Evolutionary conservation across 2,888 invertebrate genomes (phyloP).

Genomic region (Limenitis camilla): DNA sequence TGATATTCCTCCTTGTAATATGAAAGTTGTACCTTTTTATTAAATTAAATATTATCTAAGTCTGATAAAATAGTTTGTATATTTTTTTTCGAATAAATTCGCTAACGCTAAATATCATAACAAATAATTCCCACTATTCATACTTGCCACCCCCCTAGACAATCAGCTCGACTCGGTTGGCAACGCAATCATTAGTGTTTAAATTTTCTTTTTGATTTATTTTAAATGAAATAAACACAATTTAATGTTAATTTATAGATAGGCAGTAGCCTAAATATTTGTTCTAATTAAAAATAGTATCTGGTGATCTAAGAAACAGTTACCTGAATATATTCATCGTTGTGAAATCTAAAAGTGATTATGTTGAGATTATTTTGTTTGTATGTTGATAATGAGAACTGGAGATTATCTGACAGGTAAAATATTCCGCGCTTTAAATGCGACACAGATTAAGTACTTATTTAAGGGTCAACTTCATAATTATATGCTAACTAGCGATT

Average conservation of each 20-base stretch:
- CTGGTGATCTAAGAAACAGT: not conserved
- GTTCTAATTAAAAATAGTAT: not conserved
- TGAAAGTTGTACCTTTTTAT: too few relatives aligned
- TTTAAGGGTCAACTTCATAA: constrained; percentile 27
- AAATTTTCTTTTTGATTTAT: not conserved
- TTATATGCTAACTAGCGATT: too few relatives aligned
- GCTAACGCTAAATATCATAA: too few relatives aligned
- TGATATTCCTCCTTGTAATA: too few relatives aligned
- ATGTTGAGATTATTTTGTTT: constrained; percentile 51
- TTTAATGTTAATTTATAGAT: not conserved
- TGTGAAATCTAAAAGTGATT: constrained; percentile 35
- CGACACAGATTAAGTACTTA: constrained; percentile 28
- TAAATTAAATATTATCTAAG: too few relatives aligned
- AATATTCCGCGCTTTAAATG: constrained; percentile 50
- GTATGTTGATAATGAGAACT: constrained; percentile 58
- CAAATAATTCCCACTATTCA: too few relatives aligned
- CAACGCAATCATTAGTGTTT: too few relatives aligned
- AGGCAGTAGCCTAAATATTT: not conserved
- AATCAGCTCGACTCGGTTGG: too few relatives aligned
- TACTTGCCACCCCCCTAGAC: too few relatives aligned
- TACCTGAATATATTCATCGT: constrained; percentile 13
- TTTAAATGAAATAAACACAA: not conserved
- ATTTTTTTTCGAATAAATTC: too few relatives aligned
- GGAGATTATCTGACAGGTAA: constrained; percentile 57
- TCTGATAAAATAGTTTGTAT: too few relatives aligned